Percentiles rank a stretch among this genome's conserved stretches.
Evolutionary conservation across 2,888 invertebrate species (phyloP).

Genomic region (Didymodactylos carnosus): DNA sequence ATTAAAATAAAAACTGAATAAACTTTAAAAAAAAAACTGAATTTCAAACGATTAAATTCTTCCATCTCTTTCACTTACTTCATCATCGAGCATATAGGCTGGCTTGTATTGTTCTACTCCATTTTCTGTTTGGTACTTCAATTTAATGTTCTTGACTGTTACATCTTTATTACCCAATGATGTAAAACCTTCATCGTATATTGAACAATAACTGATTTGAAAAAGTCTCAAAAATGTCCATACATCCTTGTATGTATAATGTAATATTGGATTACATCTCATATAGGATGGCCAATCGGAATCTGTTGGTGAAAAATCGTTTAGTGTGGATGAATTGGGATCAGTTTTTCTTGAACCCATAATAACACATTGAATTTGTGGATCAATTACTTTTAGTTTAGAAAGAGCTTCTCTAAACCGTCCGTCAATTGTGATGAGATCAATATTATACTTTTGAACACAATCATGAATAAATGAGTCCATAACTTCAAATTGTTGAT

Average conservation of each 20-base stretch:
- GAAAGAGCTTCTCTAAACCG: constrained; percentile 53
- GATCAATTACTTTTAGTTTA: constrained; percentile 41
- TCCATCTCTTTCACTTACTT: not conserved
- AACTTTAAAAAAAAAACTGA: too few relatives aligned
- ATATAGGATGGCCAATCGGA: constrained; percentile 68
- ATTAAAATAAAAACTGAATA: too few relatives aligned
- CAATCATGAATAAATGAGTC: constrained; percentile 1
- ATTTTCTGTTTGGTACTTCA: not conserved
- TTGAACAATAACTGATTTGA: constrained; percentile 64
- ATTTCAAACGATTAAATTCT: too few relatives aligned
- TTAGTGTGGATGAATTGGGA: constrained; percentile 51
- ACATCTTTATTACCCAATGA: constrained; percentile 1
- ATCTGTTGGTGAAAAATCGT: constrained; percentile 56
- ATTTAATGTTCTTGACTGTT: not conserved
- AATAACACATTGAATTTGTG: constrained; percentile 55
- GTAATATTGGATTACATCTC: constrained; percentile 67
- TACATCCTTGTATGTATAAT: constrained; percentile 72
- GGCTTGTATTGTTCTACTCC: constrained; percentile 4
- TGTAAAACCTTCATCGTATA: constrained; percentile 63
- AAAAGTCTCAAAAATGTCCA: constrained; percentile 66
- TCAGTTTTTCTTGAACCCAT: constrained; percentile 80
- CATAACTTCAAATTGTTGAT: constrained; percentile 1
- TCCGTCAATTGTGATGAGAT: constrained; percentile 33
- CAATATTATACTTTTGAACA: not conserved
- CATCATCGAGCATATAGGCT: constrained; percentile 8